A percentile compares a stretch with the other conserved stretches of the same genome.
phyloP scores from a whole-genome alignment of 2,888 invertebrate species.

The Hedychridium roseum region DNA sequence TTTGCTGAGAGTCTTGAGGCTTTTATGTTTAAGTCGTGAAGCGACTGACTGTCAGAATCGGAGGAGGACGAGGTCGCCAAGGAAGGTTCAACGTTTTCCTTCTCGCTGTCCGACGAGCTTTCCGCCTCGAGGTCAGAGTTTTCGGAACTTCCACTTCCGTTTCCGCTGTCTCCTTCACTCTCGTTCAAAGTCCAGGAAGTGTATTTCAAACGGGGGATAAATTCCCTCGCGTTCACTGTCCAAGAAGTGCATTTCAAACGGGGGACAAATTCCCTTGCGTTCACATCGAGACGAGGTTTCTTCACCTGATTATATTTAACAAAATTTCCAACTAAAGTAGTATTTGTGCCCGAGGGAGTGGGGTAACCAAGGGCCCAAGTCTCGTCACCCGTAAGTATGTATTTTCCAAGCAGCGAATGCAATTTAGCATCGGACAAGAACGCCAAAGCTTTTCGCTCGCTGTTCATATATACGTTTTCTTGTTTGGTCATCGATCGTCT shows the following conservation, averaged over 20 bases:
- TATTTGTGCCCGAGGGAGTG: no score
- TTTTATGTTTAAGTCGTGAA: no score
- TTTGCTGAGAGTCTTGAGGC: not conserved
- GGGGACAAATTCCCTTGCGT: slow-evolving; percentile 76
- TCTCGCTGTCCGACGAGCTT: slow-evolving; percentile 51
- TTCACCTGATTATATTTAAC: no score
- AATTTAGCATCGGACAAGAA: slow-evolving; percentile 67
- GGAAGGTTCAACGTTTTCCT: slow-evolving; percentile 39
- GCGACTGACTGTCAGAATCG: no score
- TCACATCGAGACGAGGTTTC: slow-evolving; percentile 67
- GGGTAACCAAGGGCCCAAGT: slow-evolving; percentile 84
- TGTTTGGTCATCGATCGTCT: no score
- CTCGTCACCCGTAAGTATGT: slow-evolving; percentile 71
- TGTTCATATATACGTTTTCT: no score
- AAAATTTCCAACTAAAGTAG: no score
- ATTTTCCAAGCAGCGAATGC: slow-evolving; percentile 68
- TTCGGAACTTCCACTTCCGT: slow-evolving; percentile 51
- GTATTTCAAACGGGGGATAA: no score
- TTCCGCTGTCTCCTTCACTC: slow-evolving; percentile 50
- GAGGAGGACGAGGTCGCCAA: slow-evolving; percentile 23
- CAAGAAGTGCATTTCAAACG: no score
- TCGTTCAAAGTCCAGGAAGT: slow-evolving; percentile 37
- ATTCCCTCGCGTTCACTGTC: slow-evolving; percentile 76
- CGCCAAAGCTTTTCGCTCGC: slow-evolving; percentile 56
- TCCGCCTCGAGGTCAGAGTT: slow-evolving; percentile 51